Evolutionary conservation across 2,113 vertebrate species (phyloP).

Genomic region (Erythrocercus mccallii): DNA sequence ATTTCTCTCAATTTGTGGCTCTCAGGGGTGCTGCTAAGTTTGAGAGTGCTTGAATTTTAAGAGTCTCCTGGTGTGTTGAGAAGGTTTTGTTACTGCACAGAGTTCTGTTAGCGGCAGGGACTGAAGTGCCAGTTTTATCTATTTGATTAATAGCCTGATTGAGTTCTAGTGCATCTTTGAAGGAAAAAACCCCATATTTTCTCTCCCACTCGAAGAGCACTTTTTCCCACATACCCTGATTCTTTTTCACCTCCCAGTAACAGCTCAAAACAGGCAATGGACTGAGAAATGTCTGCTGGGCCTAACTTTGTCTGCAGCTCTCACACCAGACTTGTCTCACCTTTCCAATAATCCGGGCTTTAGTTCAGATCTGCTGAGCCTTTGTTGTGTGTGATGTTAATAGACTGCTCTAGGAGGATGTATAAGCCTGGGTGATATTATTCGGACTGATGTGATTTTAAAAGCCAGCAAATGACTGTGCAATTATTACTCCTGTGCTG

Average conservation of each 20-base stretch:
- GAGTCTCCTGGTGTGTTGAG: conserved; percentile 73
- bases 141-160: conserved; percentile 34
- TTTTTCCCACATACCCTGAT: background rate
- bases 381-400: conserved; percentile 22
- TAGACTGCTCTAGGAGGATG: conserved; percentile 17
- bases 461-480: conserved; percentile 62
- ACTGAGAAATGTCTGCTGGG: background rate
- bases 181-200: background rate
- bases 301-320: background rate
- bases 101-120: conserved; percentile 49
- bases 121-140: conserved; percentile 65
- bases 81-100: conserved; percentile 59
- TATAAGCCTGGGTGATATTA: conserved; percentile 55
- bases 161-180: conserved; percentile 31
- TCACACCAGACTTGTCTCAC: background rate
- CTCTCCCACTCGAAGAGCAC: background rate
- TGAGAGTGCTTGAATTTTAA: conserved; percentile 81
- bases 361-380: background rate
- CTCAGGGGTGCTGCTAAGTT: conserved; percentile 81
- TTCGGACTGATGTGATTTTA: conserved; percentile 70
- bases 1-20: conserved; percentile 85
- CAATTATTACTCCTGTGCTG: conserved; percentile 47
- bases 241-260: background rate
- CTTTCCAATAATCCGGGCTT: background rate
- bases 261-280: background rate